These are phyloP conservation scores for Gambusia affinis DNA, from an alignment of 2,113 vertebrate genomes.

Conservation along the genomic window DNA sequence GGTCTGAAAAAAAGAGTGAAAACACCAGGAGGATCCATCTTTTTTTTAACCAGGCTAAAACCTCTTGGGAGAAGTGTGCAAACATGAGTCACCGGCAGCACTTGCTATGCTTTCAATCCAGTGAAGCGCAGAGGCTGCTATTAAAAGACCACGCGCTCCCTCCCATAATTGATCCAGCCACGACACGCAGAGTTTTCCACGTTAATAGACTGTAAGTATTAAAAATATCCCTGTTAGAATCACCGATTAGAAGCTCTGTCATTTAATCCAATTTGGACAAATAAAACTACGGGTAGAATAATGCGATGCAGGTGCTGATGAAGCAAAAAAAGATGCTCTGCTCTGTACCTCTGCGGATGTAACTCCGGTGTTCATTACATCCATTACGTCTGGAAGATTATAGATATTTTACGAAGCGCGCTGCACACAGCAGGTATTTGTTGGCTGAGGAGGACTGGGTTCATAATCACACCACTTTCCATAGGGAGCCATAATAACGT, in stretches of 20 bases:
- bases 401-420: constrained; percentile 9
- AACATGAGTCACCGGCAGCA: constrained; percentile 60
- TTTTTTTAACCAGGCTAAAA: constrained; percentile 22
- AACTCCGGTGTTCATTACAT: constrained; percentile 45
- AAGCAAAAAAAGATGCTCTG: background rate
- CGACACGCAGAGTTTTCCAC: constrained; percentile 12
- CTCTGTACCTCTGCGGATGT: constrained; percentile 32
- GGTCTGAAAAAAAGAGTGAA: constrained; percentile 6
- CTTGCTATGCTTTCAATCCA: constrained; percentile 23
- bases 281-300: background rate
- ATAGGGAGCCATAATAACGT: constrained; percentile 18
- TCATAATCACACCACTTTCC: constrained; percentile 28
- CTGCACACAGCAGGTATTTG: constrained; percentile 31
- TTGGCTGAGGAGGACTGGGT: constrained; percentile 20
- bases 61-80: constrained; percentile 36
- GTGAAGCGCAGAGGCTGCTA: constrained; percentile 17
- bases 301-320: background rate
- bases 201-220: constrained; percentile 8
- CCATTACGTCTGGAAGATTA: constrained; percentile 34
- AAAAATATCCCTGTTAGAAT: background rate
- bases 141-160: constrained; percentile 21
- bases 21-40: constrained; percentile 21
- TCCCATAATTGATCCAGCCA: constrained; percentile 25
- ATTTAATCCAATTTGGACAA: constrained; percentile 2
- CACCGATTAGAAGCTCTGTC: background rate